Conservation (phyloP, 2,113 vertebrate genomes). For the Rhegmatorhina hoffmannsi region DNA sequence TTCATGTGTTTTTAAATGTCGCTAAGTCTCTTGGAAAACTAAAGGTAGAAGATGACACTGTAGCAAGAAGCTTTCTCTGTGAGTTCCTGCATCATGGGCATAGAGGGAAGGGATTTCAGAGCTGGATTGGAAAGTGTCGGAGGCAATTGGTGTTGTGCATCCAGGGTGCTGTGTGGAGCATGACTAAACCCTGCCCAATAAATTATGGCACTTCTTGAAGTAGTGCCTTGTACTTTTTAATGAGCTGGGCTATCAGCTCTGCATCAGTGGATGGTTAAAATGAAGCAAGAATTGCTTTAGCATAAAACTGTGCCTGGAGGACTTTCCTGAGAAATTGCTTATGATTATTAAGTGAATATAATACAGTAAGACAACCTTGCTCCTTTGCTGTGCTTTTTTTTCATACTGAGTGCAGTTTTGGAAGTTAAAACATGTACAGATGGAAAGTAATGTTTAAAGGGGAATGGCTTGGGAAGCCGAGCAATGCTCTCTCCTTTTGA, state of each 20-base stretch:
- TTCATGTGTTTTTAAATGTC: neutral
- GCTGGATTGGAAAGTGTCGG: neutral
- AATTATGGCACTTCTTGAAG: conserved; percentile 16
- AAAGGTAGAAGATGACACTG: neutral
- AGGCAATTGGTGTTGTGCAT: neutral
- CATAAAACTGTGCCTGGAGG: conserved; percentile 45
- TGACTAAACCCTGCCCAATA: neutral
- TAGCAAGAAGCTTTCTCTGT: neutral
- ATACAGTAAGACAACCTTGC: neutral
- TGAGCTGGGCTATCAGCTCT: conserved; percentile 20
- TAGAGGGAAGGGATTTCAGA: neutral
- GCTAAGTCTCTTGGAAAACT: neutral
- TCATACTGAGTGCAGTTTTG: neutral
- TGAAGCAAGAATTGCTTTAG: conserved; percentile 36
- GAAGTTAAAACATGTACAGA: neutral
- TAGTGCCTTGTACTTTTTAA: conserved; percentile 22
- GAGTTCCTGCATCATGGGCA: neutral
- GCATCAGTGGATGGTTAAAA: conserved; percentile 31
- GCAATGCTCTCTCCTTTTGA: neutral
- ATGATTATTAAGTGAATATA: conserved; percentile 30
- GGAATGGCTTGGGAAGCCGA: neutral
- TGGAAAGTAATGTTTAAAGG: neutral
- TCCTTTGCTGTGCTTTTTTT: neutral
- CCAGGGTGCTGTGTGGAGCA: neutral
- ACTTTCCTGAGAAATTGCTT: conserved; percentile 39